Evolutionary conservation across 2,797 vertebrate genomes (phyloP), one percentile per base, ranked within the genome.

Genomic region (Sebastes miniatus): DNA sequence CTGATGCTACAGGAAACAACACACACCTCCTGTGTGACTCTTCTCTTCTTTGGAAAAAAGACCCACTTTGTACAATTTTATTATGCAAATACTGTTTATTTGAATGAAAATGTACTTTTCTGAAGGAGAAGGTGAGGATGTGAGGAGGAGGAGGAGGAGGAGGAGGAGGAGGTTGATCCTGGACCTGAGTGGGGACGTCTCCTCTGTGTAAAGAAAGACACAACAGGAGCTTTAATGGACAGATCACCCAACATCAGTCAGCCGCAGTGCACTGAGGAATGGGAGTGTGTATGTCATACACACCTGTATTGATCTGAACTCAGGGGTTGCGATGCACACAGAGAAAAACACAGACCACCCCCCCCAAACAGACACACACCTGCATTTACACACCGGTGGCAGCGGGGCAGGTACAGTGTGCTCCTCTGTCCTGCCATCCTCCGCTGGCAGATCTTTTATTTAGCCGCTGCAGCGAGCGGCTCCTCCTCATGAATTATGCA

Each of bases 401-500:
- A 73, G 87, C 83, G 3, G 50, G 50, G 65, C 89, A 90, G 91
- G 88, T 88, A 87, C 86, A 77, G 71, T 7, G 71, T 16, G 77
- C 85, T 80, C 72, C 75, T 86, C 83, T 69, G 91, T 90, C 89
- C 91, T 89, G 85, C 90, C 83, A 81, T 92, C 90, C 83, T 76
- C 77, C 62, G 54, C 87, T 86, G 88, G 92, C 85, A 91, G 93
- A 96, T 96, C 93, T 96, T 96, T 96, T 96, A 96, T 96, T 96
- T 95, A 96, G 94, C 95, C 84, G 80, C 92, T 92, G 94, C 93
- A 94, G 91, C 86, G 79, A 94, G 90, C 92, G 91, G 96, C 96
- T 96, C 95, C 96, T 89, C 80, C 92, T 95, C 96, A 97, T 98
- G 94, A 96, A 98, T 97, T 95, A 98, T 98, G 97, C 95, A 97